Evolutionary conservation across 1,140 invertebrate genomes (phyloP).

Genomic region (Drosophila dunni): DNA sequence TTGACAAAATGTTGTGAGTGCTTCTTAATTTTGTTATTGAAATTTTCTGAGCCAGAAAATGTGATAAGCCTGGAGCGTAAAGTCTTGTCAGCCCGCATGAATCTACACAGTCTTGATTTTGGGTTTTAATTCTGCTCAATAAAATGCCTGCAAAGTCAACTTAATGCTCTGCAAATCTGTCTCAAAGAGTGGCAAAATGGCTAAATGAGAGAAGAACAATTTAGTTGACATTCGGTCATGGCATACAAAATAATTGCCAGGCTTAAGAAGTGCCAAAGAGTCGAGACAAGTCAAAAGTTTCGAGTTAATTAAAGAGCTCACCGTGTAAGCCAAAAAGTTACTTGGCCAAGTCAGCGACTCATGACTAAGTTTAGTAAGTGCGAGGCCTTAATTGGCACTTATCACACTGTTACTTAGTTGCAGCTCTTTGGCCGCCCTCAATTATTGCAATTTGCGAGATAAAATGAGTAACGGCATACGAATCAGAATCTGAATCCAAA

Average conservation of each 20-base stretch:
- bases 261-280: conserved; percentile 9
- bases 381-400: conserved; percentile 36
- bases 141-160: conserved; percentile 22
- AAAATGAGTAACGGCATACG: neutral
- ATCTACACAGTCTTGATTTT: conserved; percentile 5
- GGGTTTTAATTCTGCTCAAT: conserved; percentile 3
- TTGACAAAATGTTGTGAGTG: conserved; percentile 10
- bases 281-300: conserved; percentile 29
- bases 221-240: neutral
- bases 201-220: neutral
- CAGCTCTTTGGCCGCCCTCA: conserved; percentile 1
- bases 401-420: conserved; percentile 11
- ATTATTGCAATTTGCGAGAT: neutral
- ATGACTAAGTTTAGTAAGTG: neutral
- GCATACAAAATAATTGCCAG: conserved; percentile 33
- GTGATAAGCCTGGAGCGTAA: conserved; percentile 41
- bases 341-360: conserved; percentile 1
- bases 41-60: conserved; percentile 61
- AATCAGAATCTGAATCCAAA: conserved; percentile 22
- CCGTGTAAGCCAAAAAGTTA: conserved; percentile 23
- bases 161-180: conserved; percentile 30
- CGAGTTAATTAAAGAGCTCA: conserved; percentile 34
- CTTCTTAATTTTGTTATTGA: conserved; percentile 42
- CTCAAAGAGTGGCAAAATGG: conserved; percentile 28
- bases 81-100: conserved; percentile 13